Conservation (phyloP, 1,140 invertebrate genomes). For the Saccostrea glomerata region DNA sequence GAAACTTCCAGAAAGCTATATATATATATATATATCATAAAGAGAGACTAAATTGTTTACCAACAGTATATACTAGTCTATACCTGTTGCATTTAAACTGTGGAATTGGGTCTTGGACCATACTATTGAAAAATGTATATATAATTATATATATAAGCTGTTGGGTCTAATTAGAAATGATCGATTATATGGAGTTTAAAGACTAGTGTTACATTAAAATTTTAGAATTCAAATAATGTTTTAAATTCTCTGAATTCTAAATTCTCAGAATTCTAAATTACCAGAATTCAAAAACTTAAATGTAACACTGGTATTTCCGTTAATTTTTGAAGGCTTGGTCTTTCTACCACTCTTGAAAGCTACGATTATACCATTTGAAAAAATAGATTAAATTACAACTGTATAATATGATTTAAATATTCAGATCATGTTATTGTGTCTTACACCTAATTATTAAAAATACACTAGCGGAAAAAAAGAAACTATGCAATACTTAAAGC, state of each 20-base stretch:
- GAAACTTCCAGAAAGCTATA: background rate
- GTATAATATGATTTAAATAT: background rate
- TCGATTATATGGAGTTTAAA: background rate
- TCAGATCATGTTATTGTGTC: background rate
- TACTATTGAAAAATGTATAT: background rate
- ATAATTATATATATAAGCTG: background rate
- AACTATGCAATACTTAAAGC: too few species aligned
- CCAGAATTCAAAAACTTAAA: too few species aligned
- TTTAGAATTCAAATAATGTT: too few species aligned
- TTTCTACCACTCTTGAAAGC: too few species aligned
- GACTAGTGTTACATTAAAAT: background rate
- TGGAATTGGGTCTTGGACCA: constrained; percentile 2
- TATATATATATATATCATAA: background rate
- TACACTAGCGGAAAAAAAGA: background rate
- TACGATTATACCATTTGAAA: too few species aligned
- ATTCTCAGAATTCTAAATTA: too few species aligned
- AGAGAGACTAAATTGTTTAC: constrained; percentile 7
- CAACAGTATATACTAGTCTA: background rate
- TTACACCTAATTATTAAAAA: background rate
- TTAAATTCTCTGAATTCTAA: too few species aligned
- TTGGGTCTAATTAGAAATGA: background rate
- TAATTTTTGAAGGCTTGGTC: background rate
- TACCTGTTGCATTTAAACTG: background rate
- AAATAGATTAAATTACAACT: background rate
- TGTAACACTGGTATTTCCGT: background rate